phyloP scores from a whole-genome alignment of 2,797 vertebrate species.

The Notamacropus eugenii region DNA sequence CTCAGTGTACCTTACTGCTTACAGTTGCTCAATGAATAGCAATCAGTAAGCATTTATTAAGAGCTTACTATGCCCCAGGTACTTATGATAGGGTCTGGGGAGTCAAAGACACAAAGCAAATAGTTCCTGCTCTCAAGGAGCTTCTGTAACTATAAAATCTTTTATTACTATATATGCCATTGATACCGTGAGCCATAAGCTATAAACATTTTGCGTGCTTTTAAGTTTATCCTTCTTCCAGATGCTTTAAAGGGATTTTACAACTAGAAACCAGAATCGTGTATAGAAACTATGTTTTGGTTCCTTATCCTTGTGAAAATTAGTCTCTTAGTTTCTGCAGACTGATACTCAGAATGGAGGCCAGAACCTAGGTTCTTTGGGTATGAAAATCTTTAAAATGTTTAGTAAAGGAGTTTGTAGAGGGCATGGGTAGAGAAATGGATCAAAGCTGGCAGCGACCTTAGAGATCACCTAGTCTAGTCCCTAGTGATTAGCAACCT shows the following conservation, averaged over 20 bases:
- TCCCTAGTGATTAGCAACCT: not conserved
- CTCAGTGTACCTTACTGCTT: not conserved
- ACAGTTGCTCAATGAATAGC: not conserved
- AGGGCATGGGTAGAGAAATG: slow-evolving; percentile 38
- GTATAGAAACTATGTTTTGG: slow-evolving; percentile 1
- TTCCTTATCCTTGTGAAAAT: slow-evolving; percentile 48
- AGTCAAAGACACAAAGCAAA: not conserved
- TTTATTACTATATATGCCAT: not conserved
- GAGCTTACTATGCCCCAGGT: not conserved
- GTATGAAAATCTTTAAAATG: slow-evolving; percentile 45
- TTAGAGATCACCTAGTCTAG: not conserved
- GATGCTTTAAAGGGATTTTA: slow-evolving; percentile 54
- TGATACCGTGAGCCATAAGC: not conserved
- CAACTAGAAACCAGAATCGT: slow-evolving; percentile 16
- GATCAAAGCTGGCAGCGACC: not conserved
- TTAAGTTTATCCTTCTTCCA: slow-evolving; percentile 51
- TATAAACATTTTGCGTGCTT: not conserved
- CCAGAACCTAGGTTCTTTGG: not conserved
- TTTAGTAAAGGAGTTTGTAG: slow-evolving; percentile 17
- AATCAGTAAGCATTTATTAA: not conserved
- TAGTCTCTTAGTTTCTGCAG: slow-evolving; percentile 38
- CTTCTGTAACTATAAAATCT: not conserved
- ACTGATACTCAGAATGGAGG: not conserved
- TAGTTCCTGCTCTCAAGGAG: not conserved
- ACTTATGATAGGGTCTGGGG: not conserved